Percentiles rank a stretch among this genome's conserved stretches.
These are phyloP conservation scores for Chelon labrosus DNA, from an alignment of 2,797 vertebrate genomes.

Conservation along the genomic window DNA sequence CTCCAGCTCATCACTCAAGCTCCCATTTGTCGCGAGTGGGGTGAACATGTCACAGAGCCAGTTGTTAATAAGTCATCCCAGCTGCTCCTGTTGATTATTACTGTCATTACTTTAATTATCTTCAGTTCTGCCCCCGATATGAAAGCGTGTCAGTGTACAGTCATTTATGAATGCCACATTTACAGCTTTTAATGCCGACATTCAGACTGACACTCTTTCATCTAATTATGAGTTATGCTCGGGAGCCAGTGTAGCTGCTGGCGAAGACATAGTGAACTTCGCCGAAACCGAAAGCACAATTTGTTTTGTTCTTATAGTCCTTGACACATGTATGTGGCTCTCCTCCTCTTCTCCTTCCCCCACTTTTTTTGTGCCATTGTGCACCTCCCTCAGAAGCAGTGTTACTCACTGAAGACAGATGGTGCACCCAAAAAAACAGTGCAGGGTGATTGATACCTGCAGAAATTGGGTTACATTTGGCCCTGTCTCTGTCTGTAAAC, in stretches of 20 bases:
- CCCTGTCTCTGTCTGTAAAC: slow-evolving; percentile 80
- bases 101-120: slow-evolving; percentile 85
- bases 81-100: slow-evolving; percentile 83
- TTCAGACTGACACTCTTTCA: slow-evolving; percentile 76
- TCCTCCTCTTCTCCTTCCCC: slow-evolving; percentile 35
- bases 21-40: slow-evolving; percentile 79
- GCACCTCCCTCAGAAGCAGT: slow-evolving; percentile 64
- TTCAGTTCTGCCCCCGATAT: slow-evolving; percentile 77
- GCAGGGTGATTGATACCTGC: slow-evolving; percentile 84
- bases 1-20: slow-evolving; percentile 79
- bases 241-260: slow-evolving; percentile 43
- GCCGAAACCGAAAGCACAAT: slow-evolving; percentile 55
- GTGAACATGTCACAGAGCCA: slow-evolving; percentile 77
- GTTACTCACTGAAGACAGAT: slow-evolving; percentile 81
- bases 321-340: slow-evolving; percentile 61
- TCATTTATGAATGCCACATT: slow-evolving; percentile 78
- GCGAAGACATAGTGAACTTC: slow-evolving; percentile 59
- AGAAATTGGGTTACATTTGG: slow-evolving; percentile 87
- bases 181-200: slow-evolving; percentile 70
- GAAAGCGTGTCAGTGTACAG: slow-evolving; percentile 67
- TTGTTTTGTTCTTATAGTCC: slow-evolving; percentile 66
- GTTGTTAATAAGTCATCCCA: slow-evolving; percentile 85
- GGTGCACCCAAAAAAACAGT: slow-evolving; percentile 73
- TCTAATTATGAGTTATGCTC: slow-evolving; percentile 81
- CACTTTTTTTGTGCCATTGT: slow-evolving; percentile 34